Evolutionary conservation across 2,113 vertebrate genomes (phyloP).

Genomic region (Danionella cerebrum): DNA sequence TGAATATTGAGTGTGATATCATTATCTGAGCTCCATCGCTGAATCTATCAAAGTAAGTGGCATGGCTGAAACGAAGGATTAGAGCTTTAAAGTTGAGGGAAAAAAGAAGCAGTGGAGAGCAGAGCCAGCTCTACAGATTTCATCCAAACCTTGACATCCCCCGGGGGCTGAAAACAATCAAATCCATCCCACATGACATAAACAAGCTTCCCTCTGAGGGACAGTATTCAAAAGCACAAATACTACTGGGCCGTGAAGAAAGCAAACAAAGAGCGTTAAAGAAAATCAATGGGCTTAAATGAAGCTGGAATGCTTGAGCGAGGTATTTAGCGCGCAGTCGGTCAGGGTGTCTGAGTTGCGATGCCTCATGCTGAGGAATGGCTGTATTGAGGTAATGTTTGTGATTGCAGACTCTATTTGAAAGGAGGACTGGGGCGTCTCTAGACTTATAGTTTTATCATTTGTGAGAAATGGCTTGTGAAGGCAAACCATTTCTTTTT

Average conservation of each 20-base stretch:
- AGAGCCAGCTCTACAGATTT: not conserved
- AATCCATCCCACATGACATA: conserved; percentile 17
- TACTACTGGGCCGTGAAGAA: conserved; percentile 7
- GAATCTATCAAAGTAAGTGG: conserved; percentile 25
- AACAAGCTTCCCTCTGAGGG: conserved; percentile 26
- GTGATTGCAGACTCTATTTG: not conserved
- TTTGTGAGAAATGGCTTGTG: not conserved
- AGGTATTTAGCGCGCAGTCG: conserved; percentile 12
- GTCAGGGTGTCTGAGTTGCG: conserved; percentile 13
- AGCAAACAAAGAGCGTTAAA: conserved; percentile 15
- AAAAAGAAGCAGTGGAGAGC: not conserved
- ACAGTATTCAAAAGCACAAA: conserved; percentile 24
- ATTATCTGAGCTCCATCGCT: conserved; percentile 5
- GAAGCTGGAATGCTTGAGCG: conserved; percentile 6
- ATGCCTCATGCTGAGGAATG: conserved; percentile 7
- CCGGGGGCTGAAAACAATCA: conserved; percentile 15
- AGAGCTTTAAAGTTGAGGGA: conserved; percentile 9
- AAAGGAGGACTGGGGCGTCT: not conserved
- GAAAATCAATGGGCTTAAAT: conserved; percentile 12
- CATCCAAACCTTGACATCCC: conserved; percentile 5
- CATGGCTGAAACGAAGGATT: conserved; percentile 8
- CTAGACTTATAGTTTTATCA: not conserved
- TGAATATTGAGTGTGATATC: not conserved
- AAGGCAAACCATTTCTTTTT: not conserved
- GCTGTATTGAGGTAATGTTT: conserved; percentile 5